Percentiles rank a stretch among this genome's conserved stretches.
These are phyloP conservation scores for Tetrapedia diversipes DNA, from an alignment of 2,888 invertebrate species.

Conservation along the genomic window DNA sequence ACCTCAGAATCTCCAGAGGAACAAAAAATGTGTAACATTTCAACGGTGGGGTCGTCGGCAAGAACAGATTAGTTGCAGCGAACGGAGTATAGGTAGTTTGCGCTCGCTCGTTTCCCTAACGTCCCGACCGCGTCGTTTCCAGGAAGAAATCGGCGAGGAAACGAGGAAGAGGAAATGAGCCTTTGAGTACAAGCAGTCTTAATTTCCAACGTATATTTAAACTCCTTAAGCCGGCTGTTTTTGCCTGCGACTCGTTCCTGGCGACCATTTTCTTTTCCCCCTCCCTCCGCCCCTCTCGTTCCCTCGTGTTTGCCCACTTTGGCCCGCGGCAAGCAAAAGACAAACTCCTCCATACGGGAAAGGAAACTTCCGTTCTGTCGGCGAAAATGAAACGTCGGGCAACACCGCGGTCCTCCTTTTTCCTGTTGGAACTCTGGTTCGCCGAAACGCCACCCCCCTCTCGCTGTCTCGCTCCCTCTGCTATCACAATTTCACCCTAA, in stretches of 20 bases:
- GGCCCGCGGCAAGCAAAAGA: conserved; percentile 56
- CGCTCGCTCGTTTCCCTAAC: conserved; percentile 1
- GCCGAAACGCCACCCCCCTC: conserved; percentile 41
- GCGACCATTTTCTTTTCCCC: conserved; percentile 33
- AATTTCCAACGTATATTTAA: conserved; percentile 77
- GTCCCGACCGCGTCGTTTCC: conserved; percentile 1
- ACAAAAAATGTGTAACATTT: too few relatives aligned
- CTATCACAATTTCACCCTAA: conserved; percentile 39
- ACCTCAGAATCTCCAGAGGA: background rate
- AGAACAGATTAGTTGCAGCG: conserved; percentile 49
- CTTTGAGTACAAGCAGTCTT: conserved; percentile 67
- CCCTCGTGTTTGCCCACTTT: conserved; percentile 60
- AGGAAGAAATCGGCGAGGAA: conserved; percentile 43
- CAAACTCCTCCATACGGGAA: conserved; percentile 63
- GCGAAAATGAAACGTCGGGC: conserved; percentile 75
- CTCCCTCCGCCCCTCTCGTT: conserved; percentile 28
- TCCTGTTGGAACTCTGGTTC: conserved; percentile 56
- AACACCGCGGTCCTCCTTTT: conserved; percentile 57
- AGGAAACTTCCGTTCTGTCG: conserved; percentile 69
- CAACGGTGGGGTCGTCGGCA: conserved; percentile 1
- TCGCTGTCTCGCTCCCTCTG: background rate
- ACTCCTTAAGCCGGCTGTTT: conserved; percentile 73
- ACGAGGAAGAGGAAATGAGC: conserved; percentile 34
- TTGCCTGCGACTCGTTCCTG: conserved; percentile 37
- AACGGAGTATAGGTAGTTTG: conserved; percentile 43